Base-by-base conservation (phyloP, 2,797 vertebrate genomes). In the Antennarius maculatus region DNA sequence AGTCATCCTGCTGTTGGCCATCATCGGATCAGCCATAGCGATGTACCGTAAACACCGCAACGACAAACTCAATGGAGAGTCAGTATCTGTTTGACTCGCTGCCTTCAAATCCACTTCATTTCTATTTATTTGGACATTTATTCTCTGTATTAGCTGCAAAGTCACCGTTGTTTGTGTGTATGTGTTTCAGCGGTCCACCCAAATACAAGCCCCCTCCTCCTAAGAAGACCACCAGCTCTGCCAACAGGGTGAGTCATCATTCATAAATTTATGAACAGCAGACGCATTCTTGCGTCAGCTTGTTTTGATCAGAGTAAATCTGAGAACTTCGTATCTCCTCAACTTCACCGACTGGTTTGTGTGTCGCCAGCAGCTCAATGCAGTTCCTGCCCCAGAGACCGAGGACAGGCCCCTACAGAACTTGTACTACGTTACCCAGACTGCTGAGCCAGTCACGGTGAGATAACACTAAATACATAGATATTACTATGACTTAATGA, bases 141-240 rank as follows among this genome's bases (percentile, higher is more conserved):
- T 43, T 23, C 3, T 34, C 12, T 29, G 13, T 52, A 3, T 34
- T 60, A 14, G 53, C 18, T 57, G 28, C 31, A 54, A 64, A 66
- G 7, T 50, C 39, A 69, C 49, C 55, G 13, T 6, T 34, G 31
- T 34, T 5, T 34, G 31, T 34, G 31, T 66, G 6, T 83, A 12
- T 82, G 18, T 76, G 29, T 87, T 80, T 51, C 69, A 94, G 94
- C 9, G 81, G 84, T 57, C 94, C 94, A 23, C 93, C 94, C 17
- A 92, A 90, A 46, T 62, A 94, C 85, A 94, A 93, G 76, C 93
- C 94, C 59, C 93, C 93, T 71, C 93, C 94, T 29, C 93, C 93
- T 0, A 72, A 83, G 68, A 94, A 92, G 81, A 78, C 46, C 37
- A 61, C 58, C 52, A 80, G 47, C 71, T 80, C 83, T 34, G 55